Percentiles rank a stretch among this genome's conserved stretches.
Evolutionary conservation across 2,888 invertebrate species (phyloP).

Genomic region (Mimumesa dahlbomi): DNA sequence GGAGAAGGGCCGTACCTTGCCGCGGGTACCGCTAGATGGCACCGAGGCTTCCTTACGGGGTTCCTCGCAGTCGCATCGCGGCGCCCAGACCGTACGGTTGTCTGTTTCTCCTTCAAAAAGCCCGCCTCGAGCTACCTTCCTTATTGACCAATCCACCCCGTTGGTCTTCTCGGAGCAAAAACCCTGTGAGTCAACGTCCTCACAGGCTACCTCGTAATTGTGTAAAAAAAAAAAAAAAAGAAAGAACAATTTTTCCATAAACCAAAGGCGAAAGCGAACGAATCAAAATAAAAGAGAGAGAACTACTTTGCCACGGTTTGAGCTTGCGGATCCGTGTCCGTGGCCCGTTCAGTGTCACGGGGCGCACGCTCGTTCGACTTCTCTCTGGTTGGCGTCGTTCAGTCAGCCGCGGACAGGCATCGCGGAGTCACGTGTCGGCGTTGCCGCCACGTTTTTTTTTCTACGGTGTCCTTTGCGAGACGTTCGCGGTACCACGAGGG

Average conservation of each 20-base stretch:
- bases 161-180: no score
- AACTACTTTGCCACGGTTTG: neutral
- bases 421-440: conserved; percentile 59
- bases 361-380: conserved; percentile 38
- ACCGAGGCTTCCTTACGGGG: conserved; percentile 63
- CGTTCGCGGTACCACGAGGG: conserved; percentile 28
- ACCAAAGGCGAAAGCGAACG: no score
- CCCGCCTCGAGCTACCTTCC: no score
- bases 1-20: conserved; percentile 43
- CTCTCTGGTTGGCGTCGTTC: conserved; percentile 40
- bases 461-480: neutral
- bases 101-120: conserved; percentile 48
- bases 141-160: no score
- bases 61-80: conserved; percentile 66
- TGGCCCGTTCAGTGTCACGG: conserved; percentile 41
- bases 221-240: neutral
- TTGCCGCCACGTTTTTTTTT: conserved; percentile 1
- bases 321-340: conserved; percentile 17
- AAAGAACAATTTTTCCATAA: no score
- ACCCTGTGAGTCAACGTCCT: no score
- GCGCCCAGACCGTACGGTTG: conserved; percentile 71
- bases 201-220: no score
- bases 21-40: conserved; percentile 68
- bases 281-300: neutral
- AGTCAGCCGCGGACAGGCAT: conserved; percentile 61